Evolutionary conservation across 2,797 vertebrate genomes (phyloP), one percentile per base, ranked within the genome.

Genomic region (Trachurus trachurus): DNA sequence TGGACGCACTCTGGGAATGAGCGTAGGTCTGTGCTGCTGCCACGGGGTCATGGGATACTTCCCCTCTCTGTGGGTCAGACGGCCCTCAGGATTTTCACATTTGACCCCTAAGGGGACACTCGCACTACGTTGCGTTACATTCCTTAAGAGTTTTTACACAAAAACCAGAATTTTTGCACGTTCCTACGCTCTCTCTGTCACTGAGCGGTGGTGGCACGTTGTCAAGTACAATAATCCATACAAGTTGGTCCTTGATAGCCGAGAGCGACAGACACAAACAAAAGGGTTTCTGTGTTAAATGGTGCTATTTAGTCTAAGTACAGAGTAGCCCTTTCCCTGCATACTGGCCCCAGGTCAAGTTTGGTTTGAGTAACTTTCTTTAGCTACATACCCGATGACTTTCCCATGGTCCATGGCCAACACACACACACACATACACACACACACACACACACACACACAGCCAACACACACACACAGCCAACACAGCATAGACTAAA

Each of bases 21-120:
- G 82, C 52, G 61, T 75, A 64, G 83, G 83, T 85, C 76, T 75
- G 80, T 22, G 47, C 74, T 84, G n/a, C 34, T 73, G 67, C 80
- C 73, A 53, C 22, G 12, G 85, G 89, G 89, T 94, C 88, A 92
- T 87, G 92, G 70, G 91, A 91, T 84, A 81, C 69, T 80, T 81
- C 68, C 61, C 64, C 31, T 63, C 64, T 80, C 71, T 57, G 54
- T 40, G 76, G 78, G 84, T 83, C 85, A 88, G 29, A 15, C 74
- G 65, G 71, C 61, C 63, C 76, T 87, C 83, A 66, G 80, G 72
- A 82, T 77, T 91, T 80, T 89, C 80, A 84, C 88, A 88, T 84
- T 21, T 78, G 86, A 90, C 84, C 87, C 85, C 63, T 6, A 65
- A 91, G 76, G 69, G 65, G 81, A 76, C 63, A 22, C 58, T 85